Evolutionary conservation across 2,113 vertebrate species (phyloP), one percentile per base, ranked within the genome.

Genomic region (Lophotis ruficrista): DNA sequence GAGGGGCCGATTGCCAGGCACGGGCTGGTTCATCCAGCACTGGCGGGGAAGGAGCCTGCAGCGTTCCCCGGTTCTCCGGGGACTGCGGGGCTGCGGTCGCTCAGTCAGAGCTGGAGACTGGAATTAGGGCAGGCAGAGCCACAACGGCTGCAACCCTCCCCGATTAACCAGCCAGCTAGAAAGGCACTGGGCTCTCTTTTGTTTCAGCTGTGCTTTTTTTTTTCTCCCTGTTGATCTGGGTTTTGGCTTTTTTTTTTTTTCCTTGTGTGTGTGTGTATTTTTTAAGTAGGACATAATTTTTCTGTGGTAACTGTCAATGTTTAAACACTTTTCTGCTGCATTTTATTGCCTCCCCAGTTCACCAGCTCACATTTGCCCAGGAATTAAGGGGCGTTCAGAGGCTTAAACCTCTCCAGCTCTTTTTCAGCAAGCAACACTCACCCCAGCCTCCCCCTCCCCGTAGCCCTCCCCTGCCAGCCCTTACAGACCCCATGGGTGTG

Each of bases 51-150:
- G 70, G 83, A 93, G 86, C 33, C 41, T 15, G 14, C 88, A 23
- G 83, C 9, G 69, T 48, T 25, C 47, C 5, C 82, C 50, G 15
- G 80, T 45, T 91, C 90, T 87, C 95, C 28, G 50, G 95, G 95
- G 95, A 94, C 76, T 66, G 89, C 77, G 66, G 87, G 93, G 50
- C 91, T 94, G 96, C 84, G 56, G 93, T 64, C 88, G 90, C 87
- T 96, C 83, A 68, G 50, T 45, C 66, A 30, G 89, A 91, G 83
- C 89, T 22, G 81, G 87, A 86, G 57, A 89, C 50, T 16, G 69
- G 89, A 94, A 95, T 72, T 93, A 94, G 96, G 95, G 90, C 96
- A 95, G 83, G 38, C 94, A 93, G 62, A 93, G 62, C 83, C 8
- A 71, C 87, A 91, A 5, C 60, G 83, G 62, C 89, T 92, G 82